Percentiles rank a stretch among this genome's conserved stretches.
Conservation (phyloP, 1,140 invertebrate genomes). For the Megalonaias nervosa region DNA sequence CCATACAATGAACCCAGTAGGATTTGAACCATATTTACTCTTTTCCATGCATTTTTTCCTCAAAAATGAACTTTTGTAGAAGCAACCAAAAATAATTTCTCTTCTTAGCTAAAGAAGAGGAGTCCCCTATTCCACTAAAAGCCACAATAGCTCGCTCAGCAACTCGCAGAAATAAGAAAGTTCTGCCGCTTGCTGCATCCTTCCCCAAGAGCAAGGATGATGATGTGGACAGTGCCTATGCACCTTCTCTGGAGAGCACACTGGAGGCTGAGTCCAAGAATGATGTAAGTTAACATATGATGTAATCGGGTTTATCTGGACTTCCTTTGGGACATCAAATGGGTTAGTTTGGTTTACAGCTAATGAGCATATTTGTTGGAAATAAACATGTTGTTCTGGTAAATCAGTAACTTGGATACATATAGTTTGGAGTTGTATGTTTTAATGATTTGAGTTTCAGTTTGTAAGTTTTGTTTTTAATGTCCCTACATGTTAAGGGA, state of each 20-base stretch:
- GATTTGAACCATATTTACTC: no score
- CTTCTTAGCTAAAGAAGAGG: slow-evolving; percentile 46
- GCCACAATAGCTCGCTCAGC: slow-evolving; percentile 63
- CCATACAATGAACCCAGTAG: no score
- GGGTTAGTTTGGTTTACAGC: not conserved
- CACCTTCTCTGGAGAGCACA: slow-evolving; percentile 51
- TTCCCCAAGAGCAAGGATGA: slow-evolving; percentile 42
- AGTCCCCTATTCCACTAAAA: slow-evolving; percentile 62
- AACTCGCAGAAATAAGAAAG: slow-evolving; percentile 56
- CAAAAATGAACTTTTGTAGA: no score
- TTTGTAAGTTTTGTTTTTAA: slow-evolving; percentile 7
- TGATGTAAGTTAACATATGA: slow-evolving; percentile 37
- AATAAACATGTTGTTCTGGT: slow-evolving; percentile 1
- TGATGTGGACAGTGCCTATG: slow-evolving; percentile 64
- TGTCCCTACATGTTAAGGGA: no score
- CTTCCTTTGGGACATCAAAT: not conserved
- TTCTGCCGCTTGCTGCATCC: slow-evolving; percentile 54
- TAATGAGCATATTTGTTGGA: slow-evolving; percentile 2
- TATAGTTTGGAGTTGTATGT: not conserved
- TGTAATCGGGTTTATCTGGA: not conserved
- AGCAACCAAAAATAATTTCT: not conserved
- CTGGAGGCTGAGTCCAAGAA: slow-evolving; percentile 45
- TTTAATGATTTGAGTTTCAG: not conserved
- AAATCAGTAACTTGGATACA: not conserved
- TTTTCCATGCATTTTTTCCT: no score